Conservation (phyloP, 2,797 vertebrate genomes). For the Picus viridis region DNA sequence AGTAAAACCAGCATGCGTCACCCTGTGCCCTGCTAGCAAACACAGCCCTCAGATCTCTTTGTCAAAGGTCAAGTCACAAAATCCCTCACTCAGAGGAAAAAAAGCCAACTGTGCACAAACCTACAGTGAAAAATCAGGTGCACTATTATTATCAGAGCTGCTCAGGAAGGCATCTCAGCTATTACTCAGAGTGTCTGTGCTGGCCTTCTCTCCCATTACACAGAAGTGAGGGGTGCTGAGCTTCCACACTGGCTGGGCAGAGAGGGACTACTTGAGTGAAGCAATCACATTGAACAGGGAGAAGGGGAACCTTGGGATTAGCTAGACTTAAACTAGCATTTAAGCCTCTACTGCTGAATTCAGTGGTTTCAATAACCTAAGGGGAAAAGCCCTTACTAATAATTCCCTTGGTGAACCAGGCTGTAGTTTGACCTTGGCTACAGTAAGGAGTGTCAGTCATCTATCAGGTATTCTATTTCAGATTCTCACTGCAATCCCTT, state of each 20-base stretch:
- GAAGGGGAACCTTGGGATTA: neutral
- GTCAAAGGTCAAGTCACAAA: conserved; percentile 34
- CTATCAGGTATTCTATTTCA: neutral
- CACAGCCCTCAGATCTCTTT: neutral
- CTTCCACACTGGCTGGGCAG: neutral
- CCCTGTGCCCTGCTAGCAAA: neutral
- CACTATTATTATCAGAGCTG: neutral
- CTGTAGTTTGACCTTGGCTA: neutral
- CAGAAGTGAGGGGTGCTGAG: neutral
- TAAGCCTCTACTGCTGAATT: neutral
- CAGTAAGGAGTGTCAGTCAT: neutral
- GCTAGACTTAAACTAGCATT: neutral
- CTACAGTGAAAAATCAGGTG: neutral
- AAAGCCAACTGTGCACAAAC: neutral
- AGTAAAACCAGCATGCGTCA: neutral
- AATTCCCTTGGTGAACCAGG: neutral
- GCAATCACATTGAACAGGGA: neutral
- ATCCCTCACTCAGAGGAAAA: neutral
- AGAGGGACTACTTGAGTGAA: neutral
- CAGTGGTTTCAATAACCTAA: neutral
- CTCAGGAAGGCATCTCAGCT: neutral
- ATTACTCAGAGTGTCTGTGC: neutral
- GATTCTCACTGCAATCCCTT: neutral
- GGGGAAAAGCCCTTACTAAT: neutral
- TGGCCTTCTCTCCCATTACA: accelerated